Conservation (phyloP, 2,888 invertebrate species). For the Eupithecia pulchellata region DNA sequence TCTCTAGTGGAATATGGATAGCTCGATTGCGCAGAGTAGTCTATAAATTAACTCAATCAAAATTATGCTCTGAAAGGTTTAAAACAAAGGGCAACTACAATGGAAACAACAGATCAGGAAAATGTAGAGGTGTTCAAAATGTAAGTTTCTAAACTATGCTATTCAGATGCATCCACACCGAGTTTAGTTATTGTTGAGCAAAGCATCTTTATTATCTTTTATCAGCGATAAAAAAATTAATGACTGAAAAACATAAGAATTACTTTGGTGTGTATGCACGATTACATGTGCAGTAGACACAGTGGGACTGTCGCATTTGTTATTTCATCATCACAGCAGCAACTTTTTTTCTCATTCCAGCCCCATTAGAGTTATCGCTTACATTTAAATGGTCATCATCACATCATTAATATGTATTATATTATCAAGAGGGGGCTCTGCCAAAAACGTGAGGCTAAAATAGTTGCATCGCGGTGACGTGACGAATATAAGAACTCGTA, state of each 20-base stretch:
- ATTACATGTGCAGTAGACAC: neutral
- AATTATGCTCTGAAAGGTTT: neutral
- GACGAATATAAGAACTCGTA: conserved; percentile 36
- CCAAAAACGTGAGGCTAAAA: conserved; percentile 42
- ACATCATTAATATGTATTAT: conserved; percentile 32
- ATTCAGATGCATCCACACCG: neutral
- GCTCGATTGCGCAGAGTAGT: neutral
- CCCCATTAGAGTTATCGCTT: conserved; percentile 7
- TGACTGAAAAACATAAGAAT: neutral
- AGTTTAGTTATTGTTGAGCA: neutral
- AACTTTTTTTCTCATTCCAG: neutral
- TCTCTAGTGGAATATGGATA: neutral
- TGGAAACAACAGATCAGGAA: conserved; percentile 1
- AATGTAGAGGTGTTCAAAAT: neutral
- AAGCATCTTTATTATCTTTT: neutral
- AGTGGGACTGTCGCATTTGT: neutral
- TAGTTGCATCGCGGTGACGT: conserved; percentile 33
- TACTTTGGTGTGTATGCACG: neutral
- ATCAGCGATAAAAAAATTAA: neutral
- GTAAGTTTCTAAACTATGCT: neutral
- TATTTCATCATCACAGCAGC: neutral
- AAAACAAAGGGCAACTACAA: neutral
- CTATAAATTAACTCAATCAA: neutral
- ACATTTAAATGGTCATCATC: conserved; percentile 23
- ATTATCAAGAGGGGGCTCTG: conserved; percentile 29